Evolutionary conservation across 2,113 vertebrate genomes (phyloP).

Genomic region (Tauraco erythrolophus): DNA sequence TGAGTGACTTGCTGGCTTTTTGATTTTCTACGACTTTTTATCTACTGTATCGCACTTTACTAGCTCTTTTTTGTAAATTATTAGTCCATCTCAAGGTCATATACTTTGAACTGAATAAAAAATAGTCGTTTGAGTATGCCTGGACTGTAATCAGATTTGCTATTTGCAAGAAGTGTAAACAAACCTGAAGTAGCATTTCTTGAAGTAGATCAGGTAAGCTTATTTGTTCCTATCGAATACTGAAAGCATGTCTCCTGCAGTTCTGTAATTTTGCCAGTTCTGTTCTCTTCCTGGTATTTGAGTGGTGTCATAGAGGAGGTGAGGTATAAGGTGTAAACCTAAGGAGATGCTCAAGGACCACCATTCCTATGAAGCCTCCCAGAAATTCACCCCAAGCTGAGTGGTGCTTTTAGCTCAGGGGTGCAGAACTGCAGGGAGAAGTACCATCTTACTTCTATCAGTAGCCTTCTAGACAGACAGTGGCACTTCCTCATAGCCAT

Average conservation of each 20-base stretch:
- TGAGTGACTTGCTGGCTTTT: neutral
- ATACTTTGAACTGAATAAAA: neutral
- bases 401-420: neutral
- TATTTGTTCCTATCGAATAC: neutral
- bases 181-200: neutral
- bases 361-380: neutral
- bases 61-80: neutral
- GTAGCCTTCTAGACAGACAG: neutral
- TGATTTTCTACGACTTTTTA: neutral
- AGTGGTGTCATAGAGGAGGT: neutral
- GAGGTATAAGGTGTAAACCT: neutral
- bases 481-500: neutral
- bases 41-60: neutral
- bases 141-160: neutral
- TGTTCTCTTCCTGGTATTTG: neutral
- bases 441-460: neutral
- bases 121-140: neutral
- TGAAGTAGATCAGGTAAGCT: neutral
- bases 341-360: neutral
- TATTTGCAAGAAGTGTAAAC: neutral
- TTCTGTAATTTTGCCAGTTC: neutral
- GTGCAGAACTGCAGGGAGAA: neutral
- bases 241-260: neutral
- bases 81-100: neutral
- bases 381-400: neutral